Evolutionary conservation across 2,888 invertebrate species (phyloP).

Genomic region (Chymomyza amoena): DNA sequence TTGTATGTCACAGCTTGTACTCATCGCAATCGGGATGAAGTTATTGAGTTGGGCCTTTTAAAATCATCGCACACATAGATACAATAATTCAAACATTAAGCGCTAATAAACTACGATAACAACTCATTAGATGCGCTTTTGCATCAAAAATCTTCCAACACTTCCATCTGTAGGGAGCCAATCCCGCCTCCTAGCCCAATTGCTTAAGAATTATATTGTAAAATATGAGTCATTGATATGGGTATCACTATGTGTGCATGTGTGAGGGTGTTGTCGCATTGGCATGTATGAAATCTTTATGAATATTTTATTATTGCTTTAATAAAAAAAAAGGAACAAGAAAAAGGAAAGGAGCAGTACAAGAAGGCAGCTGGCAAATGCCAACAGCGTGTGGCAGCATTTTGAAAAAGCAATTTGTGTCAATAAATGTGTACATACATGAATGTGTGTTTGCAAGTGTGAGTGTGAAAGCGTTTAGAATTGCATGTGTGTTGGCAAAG

Average conservation of each 20-base stretch:
- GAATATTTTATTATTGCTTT: conserved; percentile 73
- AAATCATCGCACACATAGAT: conserved; percentile 31
- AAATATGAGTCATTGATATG: conserved; percentile 30
- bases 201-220: conserved; percentile 38
- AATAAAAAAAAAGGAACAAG: conserved; percentile 40
- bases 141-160: background rate
- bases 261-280: conserved; percentile 31
- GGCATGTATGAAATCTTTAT: conserved; percentile 66
- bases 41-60: conserved; percentile 31
- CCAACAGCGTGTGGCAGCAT: conserved; percentile 27
- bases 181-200: conserved; percentile 31
- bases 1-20: conserved; percentile 64
- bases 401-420: conserved; percentile 69
- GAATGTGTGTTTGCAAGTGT: conserved; percentile 23
- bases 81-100: background rate
- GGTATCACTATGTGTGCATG: background rate
- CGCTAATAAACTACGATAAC: conserved; percentile 29
- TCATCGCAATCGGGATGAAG: conserved; percentile 11
- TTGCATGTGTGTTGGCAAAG: conserved; percentile 33
- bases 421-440: conserved; percentile 63
- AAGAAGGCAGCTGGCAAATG: conserved; percentile 3
- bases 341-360: conserved; percentile 12
- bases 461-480: conserved; percentile 36
- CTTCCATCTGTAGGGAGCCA: background rate
- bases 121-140: background rate